Evolutionary conservation across 2,888 invertebrate species (phyloP), one percentile per base, ranked within the genome.

Genomic region (Ischnus inquisitorius): DNA sequence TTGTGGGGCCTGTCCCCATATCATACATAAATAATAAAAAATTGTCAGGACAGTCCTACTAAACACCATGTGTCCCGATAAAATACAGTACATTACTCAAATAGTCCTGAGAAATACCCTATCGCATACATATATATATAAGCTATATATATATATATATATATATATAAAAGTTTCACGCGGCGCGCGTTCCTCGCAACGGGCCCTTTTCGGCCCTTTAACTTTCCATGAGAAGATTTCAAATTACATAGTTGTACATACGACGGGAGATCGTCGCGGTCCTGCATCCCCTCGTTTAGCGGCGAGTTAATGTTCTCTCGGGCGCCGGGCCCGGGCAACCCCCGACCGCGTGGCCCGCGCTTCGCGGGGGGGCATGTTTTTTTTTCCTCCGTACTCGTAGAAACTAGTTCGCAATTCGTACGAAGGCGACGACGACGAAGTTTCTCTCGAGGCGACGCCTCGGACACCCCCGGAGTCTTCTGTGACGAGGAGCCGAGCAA

Each of bases 201-300:
- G 79, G 57, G 65, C 64, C 79, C 84, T 28, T 28, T 25, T 25
- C 86, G 85, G 69, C 84, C 68, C 68, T 83, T 72, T 83, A 86
- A 74, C 69, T 83, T 87, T 88, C 87, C 91, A 89, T 92, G 92
- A 91, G 92, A 92, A 92, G 92, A 92, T 92, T 92, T 91, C 89
- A 90, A 92, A 92, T 92, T 92, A 92, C 89, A 89, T 87, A 79
- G 88, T 83, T 67, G 74, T 67, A 68, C 22, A 62, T 71, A 28
- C 79, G 71, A 57, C 57, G 57, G 75, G 75, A 69, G 60, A 54
- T 54, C 54, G 54, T 54, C 54, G 54, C 10, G 22, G 19, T 3
- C 19, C 10, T 10, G 19, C 10, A 8, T 34, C 34, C 34, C 34
- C 34, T 34, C 34, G 34, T 34, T 34, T 34, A 34, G 34, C 88